These are phyloP conservation scores for Eumaeus atala DNA, from an alignment of 1,140 invertebrate genomes.

Conservation along the genomic window DNA sequence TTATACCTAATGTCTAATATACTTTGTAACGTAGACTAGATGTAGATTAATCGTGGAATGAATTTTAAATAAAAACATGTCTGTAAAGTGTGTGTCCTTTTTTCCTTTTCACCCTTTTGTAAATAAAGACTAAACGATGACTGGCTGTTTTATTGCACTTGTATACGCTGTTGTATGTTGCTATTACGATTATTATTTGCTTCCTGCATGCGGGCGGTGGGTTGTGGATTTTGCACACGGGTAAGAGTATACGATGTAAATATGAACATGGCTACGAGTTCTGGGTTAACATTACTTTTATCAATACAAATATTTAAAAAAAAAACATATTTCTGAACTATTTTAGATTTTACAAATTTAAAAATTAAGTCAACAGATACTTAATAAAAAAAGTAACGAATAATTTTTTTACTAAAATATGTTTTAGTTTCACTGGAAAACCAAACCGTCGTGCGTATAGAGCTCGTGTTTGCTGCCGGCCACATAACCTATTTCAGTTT, in stretches of 20 bases:
- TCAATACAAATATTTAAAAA: no score
- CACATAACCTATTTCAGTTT: no score
- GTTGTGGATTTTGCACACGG: conserved; percentile 5
- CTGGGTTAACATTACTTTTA: no score
- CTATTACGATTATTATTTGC: not conserved
- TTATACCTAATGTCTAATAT: conserved; percentile 4
- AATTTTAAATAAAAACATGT: conserved; percentile 25
- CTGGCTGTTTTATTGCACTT: conserved; percentile 55
- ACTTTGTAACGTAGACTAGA: conserved; percentile 9
- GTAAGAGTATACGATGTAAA: not conserved
- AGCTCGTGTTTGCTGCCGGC: no score
- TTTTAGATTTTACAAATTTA: no score
- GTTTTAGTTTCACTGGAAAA: no score
- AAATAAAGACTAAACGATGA: conserved; percentile 44
- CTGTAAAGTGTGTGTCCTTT: conserved; percentile 38
- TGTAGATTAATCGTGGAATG: conserved; percentile 15
- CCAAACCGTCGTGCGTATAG: no score
- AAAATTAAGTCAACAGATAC: no score
- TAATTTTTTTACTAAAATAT: no score
- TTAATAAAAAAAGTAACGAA: no score
- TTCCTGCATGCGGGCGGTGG: conserved; percentile 1
- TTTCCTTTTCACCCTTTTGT: conserved; percentile 32
- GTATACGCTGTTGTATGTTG: conserved; percentile 1
- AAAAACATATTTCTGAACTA: no score
- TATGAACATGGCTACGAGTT: no score